Percentiles rank a stretch among this genome's conserved stretches.
Conservation (phyloP, 2,113 vertebrate species). For the Turnix velox region DNA sequence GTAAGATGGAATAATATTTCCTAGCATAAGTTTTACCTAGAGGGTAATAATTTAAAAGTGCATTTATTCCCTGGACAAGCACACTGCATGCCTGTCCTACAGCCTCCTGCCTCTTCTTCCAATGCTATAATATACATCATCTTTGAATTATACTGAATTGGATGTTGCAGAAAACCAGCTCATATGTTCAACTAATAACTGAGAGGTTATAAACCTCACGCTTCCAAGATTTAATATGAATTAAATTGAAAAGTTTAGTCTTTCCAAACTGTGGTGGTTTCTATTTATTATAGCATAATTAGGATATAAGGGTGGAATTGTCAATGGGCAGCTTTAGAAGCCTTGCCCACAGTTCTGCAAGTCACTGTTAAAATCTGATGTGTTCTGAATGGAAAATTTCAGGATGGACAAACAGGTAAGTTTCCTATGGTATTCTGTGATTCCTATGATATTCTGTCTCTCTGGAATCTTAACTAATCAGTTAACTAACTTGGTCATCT, state of each 20-base stretch:
- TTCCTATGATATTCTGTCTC: not conserved
- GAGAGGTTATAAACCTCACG: not conserved
- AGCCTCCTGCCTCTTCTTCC: not conserved
- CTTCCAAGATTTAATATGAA: not conserved
- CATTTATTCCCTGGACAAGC: not conserved
- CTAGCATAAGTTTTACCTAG: not conserved
- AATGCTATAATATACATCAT: not conserved
- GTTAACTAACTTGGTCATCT: not conserved
- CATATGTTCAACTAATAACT: not conserved
- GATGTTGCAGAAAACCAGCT: not conserved
- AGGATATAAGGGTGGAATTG: not conserved
- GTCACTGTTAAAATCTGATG: not conserved
- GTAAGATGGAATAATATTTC: not conserved
- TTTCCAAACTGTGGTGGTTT: not conserved
- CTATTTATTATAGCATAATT: not conserved
- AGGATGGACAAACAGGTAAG: not conserved
- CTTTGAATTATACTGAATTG: not conserved
- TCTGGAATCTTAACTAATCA: not conserved
- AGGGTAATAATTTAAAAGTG: not conserved
- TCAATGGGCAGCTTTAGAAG: not conserved
- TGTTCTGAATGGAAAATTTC: not conserved
- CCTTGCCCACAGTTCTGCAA: not conserved
- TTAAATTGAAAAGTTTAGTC: not conserved
- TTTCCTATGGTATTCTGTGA: not conserved
- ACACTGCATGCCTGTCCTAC: not conserved